These are phyloP conservation scores for Osmerus eperlanus DNA, from an alignment of 2,113 vertebrate species.

Conservation along the genomic window DNA sequence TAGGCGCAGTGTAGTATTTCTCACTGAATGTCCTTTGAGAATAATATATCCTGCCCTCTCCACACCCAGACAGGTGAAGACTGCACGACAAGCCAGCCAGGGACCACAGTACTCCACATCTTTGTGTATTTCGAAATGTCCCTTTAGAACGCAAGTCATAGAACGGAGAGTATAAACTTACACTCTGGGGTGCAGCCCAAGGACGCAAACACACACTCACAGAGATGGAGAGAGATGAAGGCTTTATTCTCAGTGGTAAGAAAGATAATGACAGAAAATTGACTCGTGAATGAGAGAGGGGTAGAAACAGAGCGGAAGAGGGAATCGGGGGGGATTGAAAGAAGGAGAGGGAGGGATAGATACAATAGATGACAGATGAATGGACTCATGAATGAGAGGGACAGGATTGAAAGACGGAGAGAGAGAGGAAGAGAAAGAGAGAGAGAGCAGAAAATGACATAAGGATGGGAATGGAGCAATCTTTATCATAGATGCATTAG, in stretches of 20 bases:
- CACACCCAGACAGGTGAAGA: no score
- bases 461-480: neutral
- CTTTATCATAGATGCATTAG: neutral
- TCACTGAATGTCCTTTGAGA: no score
- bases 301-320: conserved; percentile 5
- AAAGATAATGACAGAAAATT: conserved; percentile 1
- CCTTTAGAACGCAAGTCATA: no score
- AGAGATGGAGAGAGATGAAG: no score
- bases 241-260: neutral
- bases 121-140: no score
- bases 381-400: neutral
- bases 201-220: neutral
- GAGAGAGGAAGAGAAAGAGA: conserved; percentile 18
- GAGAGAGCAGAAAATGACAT: neutral
- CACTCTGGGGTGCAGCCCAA: neutral
- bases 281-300: neutral
- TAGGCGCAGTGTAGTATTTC: no score
- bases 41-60: no score
- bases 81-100: no score
- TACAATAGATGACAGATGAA: neutral
- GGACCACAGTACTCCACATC: no score
- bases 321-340: no score
- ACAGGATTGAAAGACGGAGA: conserved; percentile 14
- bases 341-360: neutral
- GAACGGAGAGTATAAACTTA: no score